Evolutionary conservation across 2,113 vertebrate genomes (phyloP).

Genomic region (Gambusia affinis): DNA sequence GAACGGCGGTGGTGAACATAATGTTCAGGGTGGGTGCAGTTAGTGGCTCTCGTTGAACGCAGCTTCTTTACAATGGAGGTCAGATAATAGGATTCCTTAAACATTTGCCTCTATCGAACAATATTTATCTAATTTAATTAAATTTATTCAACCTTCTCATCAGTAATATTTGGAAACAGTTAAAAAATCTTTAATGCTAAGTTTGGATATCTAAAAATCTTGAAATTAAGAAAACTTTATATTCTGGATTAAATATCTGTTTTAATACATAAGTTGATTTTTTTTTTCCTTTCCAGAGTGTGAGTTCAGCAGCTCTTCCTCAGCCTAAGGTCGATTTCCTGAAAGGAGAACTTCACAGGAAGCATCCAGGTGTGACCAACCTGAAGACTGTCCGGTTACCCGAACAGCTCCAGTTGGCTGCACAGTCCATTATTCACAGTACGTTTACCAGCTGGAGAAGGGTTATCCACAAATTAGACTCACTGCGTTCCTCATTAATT

Average conservation of each 20-base stretch:
- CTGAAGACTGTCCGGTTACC: slow-evolving; percentile 81
- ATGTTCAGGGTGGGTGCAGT: slow-evolving; percentile 54
- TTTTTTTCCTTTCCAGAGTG: slow-evolving; percentile 42
- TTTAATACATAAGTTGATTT: neutral
- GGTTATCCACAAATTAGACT: neutral
- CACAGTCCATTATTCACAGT: slow-evolving; percentile 77
- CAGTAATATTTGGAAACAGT: too few species aligned
- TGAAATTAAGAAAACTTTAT: too few species aligned
- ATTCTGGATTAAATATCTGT: neutral
- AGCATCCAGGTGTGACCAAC: slow-evolving; percentile 84
- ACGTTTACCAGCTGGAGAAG: slow-evolving; percentile 7
- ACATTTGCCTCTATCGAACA: neutral
- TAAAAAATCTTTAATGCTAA: too few species aligned
- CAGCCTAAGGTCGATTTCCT: slow-evolving; percentile 78
- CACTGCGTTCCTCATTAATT: neutral
- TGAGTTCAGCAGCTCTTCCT: slow-evolving; percentile 57
- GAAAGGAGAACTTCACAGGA: slow-evolving; percentile 77
- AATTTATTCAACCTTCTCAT: neutral
- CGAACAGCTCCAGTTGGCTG: slow-evolving; percentile 71
- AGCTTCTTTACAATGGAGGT: slow-evolving; percentile 32
- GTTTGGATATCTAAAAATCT: too few species aligned
- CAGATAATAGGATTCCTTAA: slow-evolving; percentile 2
- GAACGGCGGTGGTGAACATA: slow-evolving; percentile 15
- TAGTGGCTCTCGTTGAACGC: slow-evolving; percentile 33
- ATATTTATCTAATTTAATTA: neutral